Conservation (phyloP, 2,113 vertebrate species). For the Cariama cristata region DNA sequence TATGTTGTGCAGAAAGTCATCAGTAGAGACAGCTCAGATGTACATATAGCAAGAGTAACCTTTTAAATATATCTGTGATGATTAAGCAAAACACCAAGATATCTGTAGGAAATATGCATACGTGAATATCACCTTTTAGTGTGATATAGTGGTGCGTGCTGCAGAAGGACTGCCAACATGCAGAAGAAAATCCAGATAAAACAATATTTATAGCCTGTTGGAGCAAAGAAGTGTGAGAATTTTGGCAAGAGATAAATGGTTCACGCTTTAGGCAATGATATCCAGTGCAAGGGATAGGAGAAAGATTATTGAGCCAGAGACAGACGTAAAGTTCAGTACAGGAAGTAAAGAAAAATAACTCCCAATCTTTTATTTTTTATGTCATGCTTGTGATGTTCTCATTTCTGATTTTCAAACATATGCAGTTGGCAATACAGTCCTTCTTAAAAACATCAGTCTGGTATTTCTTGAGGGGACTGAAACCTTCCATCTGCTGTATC, state of each 20-base stretch:
- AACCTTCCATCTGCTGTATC: not conserved
- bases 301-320: not conserved
- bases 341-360: not conserved
- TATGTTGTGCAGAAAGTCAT: not conserved
- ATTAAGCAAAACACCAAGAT: accelerated
- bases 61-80: not conserved
- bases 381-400: not conserved
- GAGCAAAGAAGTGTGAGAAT: not conserved
- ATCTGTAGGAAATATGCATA: not conserved
- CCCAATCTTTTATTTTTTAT: not conserved
- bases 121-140: not conserved
- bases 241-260: not conserved
- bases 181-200: not conserved
- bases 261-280: not conserved
- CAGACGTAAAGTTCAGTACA: not conserved
- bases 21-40: not conserved
- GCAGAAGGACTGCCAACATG: not conserved
- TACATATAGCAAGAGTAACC: not conserved
- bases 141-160: not conserved
- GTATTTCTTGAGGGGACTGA: not conserved
- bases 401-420: not conserved
- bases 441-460: not conserved
- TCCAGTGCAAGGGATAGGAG: not conserved
- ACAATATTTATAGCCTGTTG: not conserved
- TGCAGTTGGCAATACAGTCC: not conserved